Base-by-base conservation (phyloP, 2,113 vertebrate genomes). In the Gracilinanus agilis region DNA sequence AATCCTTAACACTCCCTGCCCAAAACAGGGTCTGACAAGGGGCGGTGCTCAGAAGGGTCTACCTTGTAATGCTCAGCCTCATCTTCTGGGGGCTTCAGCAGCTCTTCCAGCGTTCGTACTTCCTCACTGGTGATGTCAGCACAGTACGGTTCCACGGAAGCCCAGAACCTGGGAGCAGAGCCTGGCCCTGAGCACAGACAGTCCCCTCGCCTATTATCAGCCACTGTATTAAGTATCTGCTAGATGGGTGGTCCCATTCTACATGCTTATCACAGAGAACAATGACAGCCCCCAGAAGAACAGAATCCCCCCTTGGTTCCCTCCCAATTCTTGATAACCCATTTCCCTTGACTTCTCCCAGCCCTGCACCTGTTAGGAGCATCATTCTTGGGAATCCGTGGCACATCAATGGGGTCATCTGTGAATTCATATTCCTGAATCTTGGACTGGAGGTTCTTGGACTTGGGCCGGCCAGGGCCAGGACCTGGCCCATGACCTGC, bases 41-140 rank as follows among this genome's bases (percentile, higher is more conserved):
- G 67, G 67, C 19, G n/a, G 67, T 83, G 67, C 67, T 83, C 16
- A 83, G 67, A 83, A 40, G n/a, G 67, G 67, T 94, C 94, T 98
- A 99, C 99, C 99, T 99, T 99, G 97, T 99, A 99, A 98, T 99
- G 99, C 94, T 99, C 99, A 0, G 99, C 99, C 97, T 99, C 99
- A 2, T 99, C 99, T 90, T 99, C 99, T 0, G 99, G 99, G 0
- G 99, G 99, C 95, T 99, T 99, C 93, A 99, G 98, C 58, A 99
- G 99, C 90, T 99, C 99, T 95, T 99, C 99, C 44, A 99, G 98
- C 12, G 99, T 99, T 90, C 99, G 98, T 21, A 99, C 99, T 96
- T 99, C 99, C 97, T 99, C 99, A 0, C 99, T 99, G 94, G 99
- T 99, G 96, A 99, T 99, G 90, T 99, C 99, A 0, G 99, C 99